phyloP scores from a whole-genome alignment of 2,797 vertebrate species.

The Phalanger gymnotis region DNA sequence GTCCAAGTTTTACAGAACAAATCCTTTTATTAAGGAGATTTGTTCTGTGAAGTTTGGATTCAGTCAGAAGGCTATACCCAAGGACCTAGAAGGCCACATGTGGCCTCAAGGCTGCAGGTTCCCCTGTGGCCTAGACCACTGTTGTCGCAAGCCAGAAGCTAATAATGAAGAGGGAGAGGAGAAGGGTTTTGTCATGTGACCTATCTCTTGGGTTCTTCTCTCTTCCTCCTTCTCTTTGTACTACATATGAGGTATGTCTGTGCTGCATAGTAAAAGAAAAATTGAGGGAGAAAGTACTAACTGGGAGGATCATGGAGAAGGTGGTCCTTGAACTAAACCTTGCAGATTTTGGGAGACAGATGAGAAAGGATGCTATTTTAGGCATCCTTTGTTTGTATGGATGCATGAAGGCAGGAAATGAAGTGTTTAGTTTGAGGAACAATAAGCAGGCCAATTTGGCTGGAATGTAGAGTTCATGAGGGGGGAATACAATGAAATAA shows the following conservation, averaged over 20 bases:
- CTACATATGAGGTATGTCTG: neutral
- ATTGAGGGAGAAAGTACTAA: neutral
- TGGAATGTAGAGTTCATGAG: neutral
- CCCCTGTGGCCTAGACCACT: neutral
- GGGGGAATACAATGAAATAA: neutral
- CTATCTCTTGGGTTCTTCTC: neutral
- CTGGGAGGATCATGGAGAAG: neutral
- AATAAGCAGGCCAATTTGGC: neutral
- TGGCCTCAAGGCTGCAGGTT: no score
- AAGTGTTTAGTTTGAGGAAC: neutral
- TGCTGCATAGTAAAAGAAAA: neutral
- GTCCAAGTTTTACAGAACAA: no score
- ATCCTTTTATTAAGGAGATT: no score
- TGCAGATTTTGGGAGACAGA: neutral
- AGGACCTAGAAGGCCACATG: no score
- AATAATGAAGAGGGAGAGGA: neutral
- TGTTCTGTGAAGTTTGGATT: no score
- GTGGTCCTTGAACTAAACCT: neutral
- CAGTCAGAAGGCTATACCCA: no score
- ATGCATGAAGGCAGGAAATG: neutral
- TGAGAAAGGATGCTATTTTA: neutral
- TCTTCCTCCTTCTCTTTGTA: neutral
- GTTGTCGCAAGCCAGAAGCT: neutral
- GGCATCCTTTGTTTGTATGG: neutral
- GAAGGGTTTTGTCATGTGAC: neutral